Percentiles rank a stretch among this genome's conserved stretches.
These are phyloP conservation scores for Drosophila yakuba DNA, from an alignment of 1,140 invertebrate species.

Conservation along the genomic window DNA sequence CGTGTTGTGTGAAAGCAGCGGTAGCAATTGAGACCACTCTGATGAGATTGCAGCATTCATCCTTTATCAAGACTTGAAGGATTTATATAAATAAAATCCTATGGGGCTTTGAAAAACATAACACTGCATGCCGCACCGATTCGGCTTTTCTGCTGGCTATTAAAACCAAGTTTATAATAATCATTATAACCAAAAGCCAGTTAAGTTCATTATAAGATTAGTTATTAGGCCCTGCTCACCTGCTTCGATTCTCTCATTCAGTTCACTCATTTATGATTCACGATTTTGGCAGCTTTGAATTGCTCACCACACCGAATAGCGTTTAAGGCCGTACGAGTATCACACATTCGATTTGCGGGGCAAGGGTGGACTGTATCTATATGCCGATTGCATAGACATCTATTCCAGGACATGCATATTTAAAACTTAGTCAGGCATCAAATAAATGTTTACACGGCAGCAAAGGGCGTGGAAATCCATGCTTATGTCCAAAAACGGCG, in stretches of 20 bases:
- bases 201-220: neutral
- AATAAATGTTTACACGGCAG: constrained; percentile 75
- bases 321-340: constrained; percentile 12
- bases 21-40: constrained; percentile 48
- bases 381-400: constrained; percentile 38
- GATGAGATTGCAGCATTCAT: constrained; percentile 18
- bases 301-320: constrained; percentile 30
- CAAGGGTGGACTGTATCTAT: neutral
- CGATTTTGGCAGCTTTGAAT: constrained; percentile 32
- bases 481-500: constrained; percentile 49
- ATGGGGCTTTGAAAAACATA: neutral
- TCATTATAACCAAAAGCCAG: too few species aligned
- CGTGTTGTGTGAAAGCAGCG: constrained; percentile 33
- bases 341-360: constrained; percentile 57
- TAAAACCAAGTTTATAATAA: too few species aligned
- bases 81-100: neutral
- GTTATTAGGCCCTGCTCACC: neutral
- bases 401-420: constrained; percentile 64
- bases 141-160: too few species aligned
- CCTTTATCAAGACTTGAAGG: constrained; percentile 8
- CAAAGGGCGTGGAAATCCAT: constrained; percentile 59
- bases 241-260: neutral
- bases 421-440: constrained; percentile 77
- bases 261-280: constrained; percentile 27
- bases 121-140: too few species aligned